These are phyloP conservation scores for Athetis lepigone DNA, from an alignment of 2,888 invertebrate genomes.

Conservation along the genomic window DNA sequence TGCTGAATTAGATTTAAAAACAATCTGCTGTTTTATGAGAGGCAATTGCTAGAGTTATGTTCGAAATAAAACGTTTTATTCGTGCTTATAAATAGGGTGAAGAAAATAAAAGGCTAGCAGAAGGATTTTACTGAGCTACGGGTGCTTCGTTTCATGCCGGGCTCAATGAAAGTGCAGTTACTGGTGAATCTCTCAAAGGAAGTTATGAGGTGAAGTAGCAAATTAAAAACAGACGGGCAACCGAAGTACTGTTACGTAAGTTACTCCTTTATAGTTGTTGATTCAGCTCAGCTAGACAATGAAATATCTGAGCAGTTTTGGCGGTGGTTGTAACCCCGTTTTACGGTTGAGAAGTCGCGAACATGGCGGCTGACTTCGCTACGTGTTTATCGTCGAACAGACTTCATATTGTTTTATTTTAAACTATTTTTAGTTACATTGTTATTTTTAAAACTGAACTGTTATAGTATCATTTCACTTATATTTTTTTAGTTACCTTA, in stretches of 20 bases:
- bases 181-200: slow-evolving; percentile 35
- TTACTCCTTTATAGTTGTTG: slow-evolving; percentile 67
- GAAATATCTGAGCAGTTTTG: slow-evolving; percentile 75
- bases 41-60: slow-evolving; percentile 14
- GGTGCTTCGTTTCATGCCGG: slow-evolving; percentile 34
- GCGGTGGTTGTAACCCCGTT: slow-evolving; percentile 69
- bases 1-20: slow-evolving; percentile 19
- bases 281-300: slow-evolving; percentile 73
- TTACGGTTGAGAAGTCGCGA: slow-evolving; percentile 69
- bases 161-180: slow-evolving; percentile 54
- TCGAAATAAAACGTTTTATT: slow-evolving; percentile 42
- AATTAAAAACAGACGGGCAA: slow-evolving; percentile 55
- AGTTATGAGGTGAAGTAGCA: slow-evolving; percentile 45
- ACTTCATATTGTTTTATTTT: slow-evolving; percentile 63
- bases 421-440: slow-evolving; percentile 67
- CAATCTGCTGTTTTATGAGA: slow-evolving; percentile 19
- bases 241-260: slow-evolving; percentile 55
- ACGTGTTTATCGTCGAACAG: slow-evolving; percentile 72
- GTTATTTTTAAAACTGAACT: slow-evolving; percentile 50
- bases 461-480: slow-evolving; percentile 21
- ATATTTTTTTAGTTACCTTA: slow-evolving; percentile 7
- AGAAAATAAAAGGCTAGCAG: slow-evolving; percentile 39
- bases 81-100: slow-evolving; percentile 31
- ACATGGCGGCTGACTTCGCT: slow-evolving; percentile 37
- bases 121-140: slow-evolving; percentile 26